phyloP scores from a whole-genome alignment of 92 coral and sea anemone genomes.

The Paramuricea clavata region DNA sequence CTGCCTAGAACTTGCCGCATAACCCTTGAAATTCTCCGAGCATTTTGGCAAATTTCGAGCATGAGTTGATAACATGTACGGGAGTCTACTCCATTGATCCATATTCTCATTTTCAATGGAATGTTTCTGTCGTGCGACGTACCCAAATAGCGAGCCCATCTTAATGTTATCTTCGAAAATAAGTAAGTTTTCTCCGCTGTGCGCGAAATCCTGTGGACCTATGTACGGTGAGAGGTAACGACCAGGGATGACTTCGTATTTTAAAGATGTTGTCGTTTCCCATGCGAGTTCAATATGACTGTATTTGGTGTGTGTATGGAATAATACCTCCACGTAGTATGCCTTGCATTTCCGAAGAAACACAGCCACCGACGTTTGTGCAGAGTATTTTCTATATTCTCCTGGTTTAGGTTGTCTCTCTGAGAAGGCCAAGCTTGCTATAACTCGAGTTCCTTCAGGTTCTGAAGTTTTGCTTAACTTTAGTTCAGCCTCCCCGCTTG shows the following conservation, averaged over 20 bases:
- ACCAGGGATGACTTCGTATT: constrained; percentile 6
- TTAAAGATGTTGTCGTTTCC: constrained; percentile 33
- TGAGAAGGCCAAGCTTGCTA: constrained; percentile 1
- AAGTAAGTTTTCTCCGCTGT: not conserved
- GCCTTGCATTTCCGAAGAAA: constrained; percentile 25
- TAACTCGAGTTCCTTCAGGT: not conserved
- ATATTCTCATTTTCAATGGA: not conserved
- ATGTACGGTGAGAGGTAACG: constrained; percentile 1
- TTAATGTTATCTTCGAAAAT: constrained; percentile 24
- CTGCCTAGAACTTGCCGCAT: not conserved
- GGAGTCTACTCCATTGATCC: constrained; percentile 24
- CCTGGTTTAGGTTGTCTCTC: not conserved
- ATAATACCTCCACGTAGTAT: constrained; percentile 22
- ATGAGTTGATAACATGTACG: constrained; percentile 17
- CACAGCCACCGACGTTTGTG: constrained; percentile 1
- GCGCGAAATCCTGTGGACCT: constrained; percentile 4
- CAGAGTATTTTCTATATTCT: not conserved
- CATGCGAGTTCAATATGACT: constrained; percentile 29
- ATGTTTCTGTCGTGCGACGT: not conserved
- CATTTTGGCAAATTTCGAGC: constrained; percentile 14
- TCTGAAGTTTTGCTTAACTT: not conserved
- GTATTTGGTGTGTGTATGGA: not conserved
- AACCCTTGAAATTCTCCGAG: not conserved
- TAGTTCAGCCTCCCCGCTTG: constrained; percentile 5
- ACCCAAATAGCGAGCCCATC: constrained; percentile 20